These are phyloP conservation scores for Spatulosminthurus flaviceps DNA, from an alignment of 2,888 invertebrate species.

Conservation along the genomic window DNA sequence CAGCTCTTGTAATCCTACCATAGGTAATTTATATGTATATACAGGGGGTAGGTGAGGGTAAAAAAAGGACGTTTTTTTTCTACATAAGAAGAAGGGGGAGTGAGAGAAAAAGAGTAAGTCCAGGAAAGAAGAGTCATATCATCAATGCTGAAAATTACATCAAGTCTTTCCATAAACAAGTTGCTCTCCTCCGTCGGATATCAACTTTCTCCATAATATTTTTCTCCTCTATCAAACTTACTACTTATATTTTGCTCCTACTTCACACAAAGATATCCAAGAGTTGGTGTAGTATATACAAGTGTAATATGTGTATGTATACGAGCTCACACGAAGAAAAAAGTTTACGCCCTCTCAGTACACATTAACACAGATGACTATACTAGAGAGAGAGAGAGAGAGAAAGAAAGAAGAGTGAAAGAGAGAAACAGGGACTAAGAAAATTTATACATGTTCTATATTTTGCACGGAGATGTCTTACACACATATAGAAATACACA, in stretches of 20 bases:
- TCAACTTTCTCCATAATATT: conserved; percentile 14
- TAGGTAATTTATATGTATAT: neutral
- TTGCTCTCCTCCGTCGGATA: neutral
- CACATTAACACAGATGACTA: no score
- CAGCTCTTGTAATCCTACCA: neutral
- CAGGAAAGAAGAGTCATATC: conserved; percentile 46
- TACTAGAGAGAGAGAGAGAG: no score
- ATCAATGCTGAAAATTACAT: conserved; percentile 35
- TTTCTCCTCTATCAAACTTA: neutral
- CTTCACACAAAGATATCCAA: neutral
- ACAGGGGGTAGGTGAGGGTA: neutral
- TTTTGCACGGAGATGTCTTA: no score
- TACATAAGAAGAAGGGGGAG: neutral
- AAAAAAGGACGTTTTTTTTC: neutral
- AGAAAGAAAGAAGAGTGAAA: no score
- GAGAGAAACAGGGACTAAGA: no score
- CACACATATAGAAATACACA: no score
- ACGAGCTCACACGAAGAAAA: no score
- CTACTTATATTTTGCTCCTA: neutral
- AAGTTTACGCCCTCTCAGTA: no score
- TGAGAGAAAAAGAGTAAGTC: conserved; percentile 40
- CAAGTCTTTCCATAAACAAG: conserved; percentile 6
- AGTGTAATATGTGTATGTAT: no score
- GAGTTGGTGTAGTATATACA: neutral
- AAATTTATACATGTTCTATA: no score